Conservation (phyloP, 2,797 vertebrate species). For the Valencia hispanica region DNA sequence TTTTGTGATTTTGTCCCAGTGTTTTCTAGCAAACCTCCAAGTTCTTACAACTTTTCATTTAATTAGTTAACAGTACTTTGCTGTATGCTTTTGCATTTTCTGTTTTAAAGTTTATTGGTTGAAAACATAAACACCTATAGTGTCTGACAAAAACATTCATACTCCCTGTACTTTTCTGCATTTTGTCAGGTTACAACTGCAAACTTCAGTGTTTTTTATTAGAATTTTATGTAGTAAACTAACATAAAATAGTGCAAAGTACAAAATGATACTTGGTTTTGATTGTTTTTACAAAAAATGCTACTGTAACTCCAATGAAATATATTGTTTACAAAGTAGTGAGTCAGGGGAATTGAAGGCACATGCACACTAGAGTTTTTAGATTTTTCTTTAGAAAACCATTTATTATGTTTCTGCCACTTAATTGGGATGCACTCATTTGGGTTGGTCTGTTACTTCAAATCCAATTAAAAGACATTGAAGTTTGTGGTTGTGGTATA, state of each 20-base stretch:
- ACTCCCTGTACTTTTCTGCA: not conserved
- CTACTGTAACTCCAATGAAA: too few species aligned
- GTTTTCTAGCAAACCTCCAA: constrained; percentile 30
- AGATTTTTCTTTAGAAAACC: not conserved
- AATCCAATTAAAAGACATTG: not conserved
- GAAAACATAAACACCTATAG: not conserved
- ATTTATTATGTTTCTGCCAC: not conserved
- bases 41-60: not conserved
- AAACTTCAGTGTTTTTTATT: too few species aligned
- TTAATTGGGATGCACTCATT: not conserved
- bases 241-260: too few species aligned
- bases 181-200: not conserved
- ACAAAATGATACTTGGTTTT: too few species aligned
- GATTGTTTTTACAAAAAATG: too few species aligned
- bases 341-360: not conserved
- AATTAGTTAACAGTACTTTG: not conserved
- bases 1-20: constrained; percentile 17
- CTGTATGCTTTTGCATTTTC: not conserved
- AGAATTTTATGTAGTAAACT: too few species aligned
- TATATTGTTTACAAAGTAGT: not conserved
- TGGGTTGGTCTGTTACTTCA: not conserved
- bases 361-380: not conserved
- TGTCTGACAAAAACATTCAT: not conserved
- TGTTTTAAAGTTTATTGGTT: not conserved
- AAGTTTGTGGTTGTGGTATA: not conserved